Evolutionary conservation across 2,888 invertebrate genomes (phyloP).

Genomic region (Noctua comes): DNA sequence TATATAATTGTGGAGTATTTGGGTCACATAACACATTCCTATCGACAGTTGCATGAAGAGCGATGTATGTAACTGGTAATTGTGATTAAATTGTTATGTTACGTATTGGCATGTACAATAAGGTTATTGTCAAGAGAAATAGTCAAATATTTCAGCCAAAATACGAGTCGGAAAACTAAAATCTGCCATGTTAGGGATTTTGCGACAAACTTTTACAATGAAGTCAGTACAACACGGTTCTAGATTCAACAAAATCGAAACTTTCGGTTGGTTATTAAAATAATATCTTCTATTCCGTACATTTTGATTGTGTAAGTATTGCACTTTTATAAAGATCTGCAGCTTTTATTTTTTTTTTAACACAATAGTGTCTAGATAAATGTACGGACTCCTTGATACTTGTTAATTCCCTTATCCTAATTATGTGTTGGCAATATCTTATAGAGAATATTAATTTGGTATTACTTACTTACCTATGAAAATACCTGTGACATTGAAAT

Average conservation of each 20-base stretch:
- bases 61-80: constrained; percentile 7
- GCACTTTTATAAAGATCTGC: neutral
- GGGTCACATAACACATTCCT: constrained; percentile 40
- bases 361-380: neutral
- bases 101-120: neutral
- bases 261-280: neutral
- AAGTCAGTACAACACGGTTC: neutral
- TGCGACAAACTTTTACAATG: neutral
- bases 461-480: neutral
- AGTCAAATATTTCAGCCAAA: neutral
- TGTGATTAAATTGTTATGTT: neutral
- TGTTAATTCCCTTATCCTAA: neutral
- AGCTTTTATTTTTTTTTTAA: neutral
- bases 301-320: neutral
- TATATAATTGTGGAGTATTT: constrained; percentile 41
- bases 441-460: neutral
- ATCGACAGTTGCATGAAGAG: constrained; percentile 27
- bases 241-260: neutral
- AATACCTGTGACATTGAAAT: neutral
- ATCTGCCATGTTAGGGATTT: neutral
- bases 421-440: neutral
- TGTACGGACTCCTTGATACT: neutral
- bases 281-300: neutral
- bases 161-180: neutral
- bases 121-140: neutral